phyloP scores from a whole-genome alignment of 2,797 vertebrate genomes.

The Mormyrops boulengeri region DNA sequence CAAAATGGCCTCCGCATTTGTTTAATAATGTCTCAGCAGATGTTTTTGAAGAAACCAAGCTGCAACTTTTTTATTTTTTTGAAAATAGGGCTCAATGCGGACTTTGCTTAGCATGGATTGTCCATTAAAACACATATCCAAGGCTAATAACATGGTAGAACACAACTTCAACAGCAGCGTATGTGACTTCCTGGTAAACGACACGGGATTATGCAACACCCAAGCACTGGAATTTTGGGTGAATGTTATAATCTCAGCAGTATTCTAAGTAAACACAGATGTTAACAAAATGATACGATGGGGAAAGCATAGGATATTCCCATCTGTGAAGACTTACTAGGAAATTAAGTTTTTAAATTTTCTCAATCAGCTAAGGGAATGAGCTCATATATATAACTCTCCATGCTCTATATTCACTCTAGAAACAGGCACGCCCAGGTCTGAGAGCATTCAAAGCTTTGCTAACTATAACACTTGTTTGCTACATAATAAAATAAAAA shows the following conservation, averaged over 20 bases:
- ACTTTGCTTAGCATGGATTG: constrained; percentile 39
- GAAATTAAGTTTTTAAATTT: constrained; percentile 29
- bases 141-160: constrained; percentile 30
- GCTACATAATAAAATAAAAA: constrained; percentile 17
- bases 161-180: constrained; percentile 43
- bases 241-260: constrained; percentile 37
- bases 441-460: constrained; percentile 41
- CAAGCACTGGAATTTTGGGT: constrained; percentile 40
- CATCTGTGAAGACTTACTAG: constrained; percentile 17
- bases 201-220: constrained; percentile 42
- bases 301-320: constrained; percentile 31
- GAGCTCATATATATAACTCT: constrained; percentile 51
- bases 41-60: not conserved
- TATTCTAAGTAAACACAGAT: constrained; percentile 60
- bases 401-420: constrained; percentile 44
- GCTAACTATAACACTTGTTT: constrained; percentile 54
- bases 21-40: not conserved
- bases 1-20: not conserved
- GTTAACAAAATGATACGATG: constrained; percentile 43
- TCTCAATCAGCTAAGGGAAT: constrained; percentile 54
- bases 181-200: constrained; percentile 36
- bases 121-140: constrained; percentile 33
- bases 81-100: constrained; percentile 41
- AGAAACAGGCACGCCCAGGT: constrained; percentile 66
- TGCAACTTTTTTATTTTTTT: constrained; percentile 19